Base-by-base conservation (phyloP, 2,888 invertebrate genomes). In the Choreutis nemorana region DNA sequence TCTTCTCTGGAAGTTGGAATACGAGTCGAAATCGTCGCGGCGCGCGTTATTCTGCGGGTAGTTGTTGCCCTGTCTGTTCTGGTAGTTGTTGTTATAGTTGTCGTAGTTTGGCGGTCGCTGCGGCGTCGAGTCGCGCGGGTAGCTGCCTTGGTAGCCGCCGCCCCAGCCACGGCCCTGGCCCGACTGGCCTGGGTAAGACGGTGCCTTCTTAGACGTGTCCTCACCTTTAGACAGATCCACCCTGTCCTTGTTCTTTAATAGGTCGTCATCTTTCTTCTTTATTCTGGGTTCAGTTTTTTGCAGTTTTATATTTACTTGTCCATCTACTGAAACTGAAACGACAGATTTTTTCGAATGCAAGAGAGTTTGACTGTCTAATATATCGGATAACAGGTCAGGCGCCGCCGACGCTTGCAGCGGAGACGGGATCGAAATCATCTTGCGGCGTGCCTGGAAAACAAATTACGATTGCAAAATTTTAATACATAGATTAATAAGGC, bases 311-410 rank as follows among this genome's bases (percentile, higher is more conserved):
- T 81, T 65, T 1, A 90, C 53, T 11, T 79, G 82, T 1, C 90
- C 90, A 44, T 86, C 84, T 2, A 81, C 78, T 23, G 83, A 78
- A 1, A 86, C 46, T 0, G 81, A 81, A 4, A 86, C 72, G 2
- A 83, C 59, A 13, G 83, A 73, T 26, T 83, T 79, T 36, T 83
- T 86, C 4, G 87, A 86, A 53, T 88, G 87, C 65, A 90, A 83
- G 34, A 85, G 73, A 28, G 86, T 81, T 57, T 91, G 91, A 41
- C 83, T 81, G 37, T 84, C 83, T 45, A 91, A 65, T 41, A 91
- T 90, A 44, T 81, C 84, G 15, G 83, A 84, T 3, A 91, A 64
- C 5, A 91, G 47, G 62, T 91, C 89, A 1, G 82, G 67, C 6
- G 75, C 66, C n/a, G 81, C 52, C 2, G 64, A 36, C 12, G 73